Percentiles rank a stretch among this genome's conserved stretches.
Conservation (phyloP, 2,113 vertebrate species). For the Hucho hucho region DNA sequence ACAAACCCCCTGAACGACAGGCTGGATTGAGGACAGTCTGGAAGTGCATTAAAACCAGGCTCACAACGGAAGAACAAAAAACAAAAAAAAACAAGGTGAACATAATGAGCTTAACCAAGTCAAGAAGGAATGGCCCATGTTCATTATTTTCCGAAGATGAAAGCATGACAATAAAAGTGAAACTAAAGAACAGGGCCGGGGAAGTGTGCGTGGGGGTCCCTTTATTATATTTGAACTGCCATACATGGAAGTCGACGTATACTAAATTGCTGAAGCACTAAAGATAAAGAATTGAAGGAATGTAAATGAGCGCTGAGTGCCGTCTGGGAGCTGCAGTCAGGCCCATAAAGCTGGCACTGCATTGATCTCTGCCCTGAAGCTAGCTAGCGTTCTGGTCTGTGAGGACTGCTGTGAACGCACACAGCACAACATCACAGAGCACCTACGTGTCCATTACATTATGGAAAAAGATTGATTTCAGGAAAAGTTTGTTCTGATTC, state of each 20-base stretch:
- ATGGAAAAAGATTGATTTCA: neutral
- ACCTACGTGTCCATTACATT: no score
- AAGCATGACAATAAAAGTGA: constrained; percentile 77
- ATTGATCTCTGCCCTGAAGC: constrained; percentile 21
- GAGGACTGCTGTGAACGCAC: no score
- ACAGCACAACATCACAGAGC: no score
- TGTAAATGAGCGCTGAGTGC: constrained; percentile 28
- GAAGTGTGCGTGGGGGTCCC: constrained; percentile 4
- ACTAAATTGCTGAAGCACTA: constrained; percentile 22
- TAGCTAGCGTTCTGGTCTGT: no score
- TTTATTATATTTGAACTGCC: constrained; percentile 54
- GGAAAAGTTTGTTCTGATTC: neutral
- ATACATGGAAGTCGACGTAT: constrained; percentile 23
- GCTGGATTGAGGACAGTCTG: constrained; percentile 68
- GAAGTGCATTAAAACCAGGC: constrained; percentile 73
- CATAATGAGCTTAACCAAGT: constrained; percentile 78
- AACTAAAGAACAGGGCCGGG: constrained; percentile 27
- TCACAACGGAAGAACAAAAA: constrained; percentile 48
- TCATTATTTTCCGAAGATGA: constrained; percentile 78
- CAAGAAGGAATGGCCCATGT: constrained; percentile 66
- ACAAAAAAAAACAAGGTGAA: constrained; percentile 70
- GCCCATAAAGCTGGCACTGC: constrained; percentile 23
- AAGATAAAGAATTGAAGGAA: constrained; percentile 30
- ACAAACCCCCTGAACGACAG: constrained; percentile 5
- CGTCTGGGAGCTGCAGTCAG: neutral